Conservation (phyloP, 2,113 vertebrate species). For the Hydrolagus affinis region DNA sequence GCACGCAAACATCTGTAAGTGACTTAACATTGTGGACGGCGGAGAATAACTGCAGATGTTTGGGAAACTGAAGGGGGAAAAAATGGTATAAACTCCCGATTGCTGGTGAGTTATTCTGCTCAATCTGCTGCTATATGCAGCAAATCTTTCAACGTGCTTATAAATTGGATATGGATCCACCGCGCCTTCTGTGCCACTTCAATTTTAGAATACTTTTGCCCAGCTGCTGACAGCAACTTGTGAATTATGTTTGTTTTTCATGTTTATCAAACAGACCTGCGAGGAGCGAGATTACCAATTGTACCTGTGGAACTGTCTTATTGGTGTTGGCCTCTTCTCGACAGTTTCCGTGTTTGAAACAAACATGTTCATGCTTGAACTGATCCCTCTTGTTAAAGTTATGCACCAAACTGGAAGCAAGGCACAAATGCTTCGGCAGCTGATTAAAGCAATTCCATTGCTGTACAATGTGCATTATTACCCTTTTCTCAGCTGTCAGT, state of each 20-base stretch:
- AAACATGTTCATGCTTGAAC: conserved; percentile 38
- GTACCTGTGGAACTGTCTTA: not conserved
- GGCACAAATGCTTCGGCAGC: not conserved
- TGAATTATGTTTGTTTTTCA: not conserved
- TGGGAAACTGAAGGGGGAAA: not conserved
- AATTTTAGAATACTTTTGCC: conserved; percentile 24
- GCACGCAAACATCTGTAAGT: not conserved
- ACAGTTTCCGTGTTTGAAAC: not conserved
- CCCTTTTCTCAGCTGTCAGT: conserved; percentile 52
- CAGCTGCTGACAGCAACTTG: not conserved
- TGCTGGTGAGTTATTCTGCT: not conserved
- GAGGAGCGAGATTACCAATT: not conserved
- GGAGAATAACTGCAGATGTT: not conserved
- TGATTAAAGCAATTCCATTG: conserved; percentile 64
- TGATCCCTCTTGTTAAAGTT: conserved; percentile 47
- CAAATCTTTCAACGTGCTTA: no score
- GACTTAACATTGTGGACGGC: not conserved
- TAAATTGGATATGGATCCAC: no score
- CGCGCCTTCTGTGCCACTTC: conserved; percentile 34
- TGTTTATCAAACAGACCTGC: not conserved
- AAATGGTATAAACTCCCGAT: not conserved
- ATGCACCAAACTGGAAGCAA: conserved; percentile 36
- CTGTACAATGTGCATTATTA: conserved; percentile 55
- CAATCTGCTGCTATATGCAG: not conserved
- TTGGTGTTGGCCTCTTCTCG: conserved; percentile 29